Percentiles rank a stretch among this genome's conserved stretches.
phyloP scores from a whole-genome alignment of 1,140 invertebrate species.

The Pogonognathellus flavescens region DNA sequence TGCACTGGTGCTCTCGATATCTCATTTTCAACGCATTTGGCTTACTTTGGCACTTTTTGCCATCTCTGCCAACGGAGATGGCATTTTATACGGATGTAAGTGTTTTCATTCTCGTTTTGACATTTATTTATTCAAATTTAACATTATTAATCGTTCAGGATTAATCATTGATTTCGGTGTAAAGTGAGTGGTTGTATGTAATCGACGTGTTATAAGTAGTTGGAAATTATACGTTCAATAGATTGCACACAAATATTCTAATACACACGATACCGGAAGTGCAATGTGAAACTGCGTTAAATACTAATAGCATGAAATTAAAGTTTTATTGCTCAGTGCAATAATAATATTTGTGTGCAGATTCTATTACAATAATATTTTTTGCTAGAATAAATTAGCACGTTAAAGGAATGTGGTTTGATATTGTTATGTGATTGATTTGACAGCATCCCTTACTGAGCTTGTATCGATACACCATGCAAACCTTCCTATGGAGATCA shows the following conservation, averaged over 20 bases:
- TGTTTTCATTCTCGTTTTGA: background rate
- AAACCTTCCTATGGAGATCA: constrained; percentile 22
- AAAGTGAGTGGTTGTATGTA: too few relatives aligned
- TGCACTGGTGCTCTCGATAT: constrained; percentile 14
- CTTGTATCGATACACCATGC: constrained; percentile 11
- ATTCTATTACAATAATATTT: too few relatives aligned
- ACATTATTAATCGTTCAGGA: too few relatives aligned
- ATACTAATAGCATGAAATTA: background rate
- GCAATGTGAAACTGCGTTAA: background rate
- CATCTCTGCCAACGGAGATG: background rate
- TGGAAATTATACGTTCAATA: too few relatives aligned
- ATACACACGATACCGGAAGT: background rate
- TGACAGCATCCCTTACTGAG: constrained; percentile 8
- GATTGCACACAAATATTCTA: background rate
- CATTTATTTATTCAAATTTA: too few relatives aligned
- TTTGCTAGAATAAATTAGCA: background rate
- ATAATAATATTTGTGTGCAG: background rate
- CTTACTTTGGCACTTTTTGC: constrained; percentile 13
- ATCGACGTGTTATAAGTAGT: too few relatives aligned
- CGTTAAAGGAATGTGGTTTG: background rate
- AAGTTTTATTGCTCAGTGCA: background rate
- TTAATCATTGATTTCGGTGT: too few relatives aligned
- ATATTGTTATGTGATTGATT: background rate
- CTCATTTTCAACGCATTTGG: background rate
- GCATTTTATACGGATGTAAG: constrained; percentile 26